Base-by-base conservation (phyloP, 2,797 vertebrate genomes). In the Benthosema pterotum region DNA sequence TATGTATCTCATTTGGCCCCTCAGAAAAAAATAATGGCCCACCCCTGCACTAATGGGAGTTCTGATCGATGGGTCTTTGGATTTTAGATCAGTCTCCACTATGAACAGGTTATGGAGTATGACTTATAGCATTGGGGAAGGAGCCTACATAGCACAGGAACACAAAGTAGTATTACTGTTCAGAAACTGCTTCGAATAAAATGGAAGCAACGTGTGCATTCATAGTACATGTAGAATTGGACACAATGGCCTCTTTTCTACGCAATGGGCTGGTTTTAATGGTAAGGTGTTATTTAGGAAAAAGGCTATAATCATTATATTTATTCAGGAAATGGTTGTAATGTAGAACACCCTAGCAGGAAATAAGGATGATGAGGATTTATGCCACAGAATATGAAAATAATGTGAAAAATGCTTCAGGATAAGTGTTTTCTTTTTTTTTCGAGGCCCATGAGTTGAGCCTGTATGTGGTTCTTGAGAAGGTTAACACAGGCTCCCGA, bases 281-380 rank as follows among this genome's bases (percentile, higher is more conserved):
- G 85, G 69, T 69, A 43, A 74, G 52, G 63, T 77, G 74, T 71
- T 80, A 73, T 82, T 83, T 74, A 69, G 82, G 83, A 88, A 88
- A n/a, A 86, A 79, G 74, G 69, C 78, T 70, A 13, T 75, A 88
- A 87, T 88, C 60, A 83, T 81, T 53, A 65, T 83, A 86, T 86
- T 84, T 80, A 77, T 72, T 75, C 69, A 80, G 83, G 80, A 88
- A 84, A 77, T 74, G 53, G 72, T 80, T 68, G 56, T 69, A 60
- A 58, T 61, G 69, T 57, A 76, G 67, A 71, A 50, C 69, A 81
- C 60, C 74, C 53, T 66, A 62, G 54, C 32, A 79, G 77, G 72
- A 84, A 83, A 79, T 75, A 66, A 54, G 54, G 69, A 80, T 83
- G 85, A 87, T 84, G 86, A 85, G 83, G 79, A 83, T 60, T 38